phyloP scores from a whole-genome alignment of 2,797 vertebrate species.

The Alectoris magna region DNA sequence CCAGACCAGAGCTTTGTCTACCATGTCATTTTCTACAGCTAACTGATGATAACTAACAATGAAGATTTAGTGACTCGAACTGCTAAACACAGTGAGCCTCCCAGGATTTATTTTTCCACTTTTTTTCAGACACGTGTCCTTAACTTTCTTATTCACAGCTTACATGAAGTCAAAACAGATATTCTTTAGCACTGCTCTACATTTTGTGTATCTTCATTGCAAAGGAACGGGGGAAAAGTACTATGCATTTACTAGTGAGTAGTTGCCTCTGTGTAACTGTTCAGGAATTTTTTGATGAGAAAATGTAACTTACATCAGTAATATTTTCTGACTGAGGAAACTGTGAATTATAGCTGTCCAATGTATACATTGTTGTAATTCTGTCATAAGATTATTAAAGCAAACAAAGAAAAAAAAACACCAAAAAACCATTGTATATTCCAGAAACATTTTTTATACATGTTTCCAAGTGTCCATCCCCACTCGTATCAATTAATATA shows the following conservation, averaged over 20 bases:
- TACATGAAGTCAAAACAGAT: not conserved
- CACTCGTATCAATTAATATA: not conserved
- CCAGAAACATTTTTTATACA: not conserved
- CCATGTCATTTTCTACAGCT: not conserved
- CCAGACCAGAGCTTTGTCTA: not conserved
- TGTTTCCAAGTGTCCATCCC: not conserved
- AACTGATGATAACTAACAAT: not conserved
- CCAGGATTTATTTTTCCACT: not conserved
- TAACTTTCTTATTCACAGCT: not conserved
- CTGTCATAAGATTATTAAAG: not conserved
- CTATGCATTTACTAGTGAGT: not conserved
- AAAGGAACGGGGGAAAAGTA: not conserved
- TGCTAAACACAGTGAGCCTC: not conserved
- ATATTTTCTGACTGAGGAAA: not conserved
- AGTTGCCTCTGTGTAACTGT: not conserved
- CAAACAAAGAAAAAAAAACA: not conserved
- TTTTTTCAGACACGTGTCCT: not conserved
- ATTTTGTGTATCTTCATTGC: not conserved
- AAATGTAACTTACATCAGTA: not conserved
- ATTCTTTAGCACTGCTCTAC: not conserved
- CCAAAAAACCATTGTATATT: not conserved
- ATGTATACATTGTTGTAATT: not conserved
- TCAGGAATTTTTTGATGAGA: not conserved
- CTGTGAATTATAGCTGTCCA: not conserved
- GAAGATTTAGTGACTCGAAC: not conserved